Conservation (phyloP, 1,140 invertebrate species). For the Hycleus phaleratus region DNA sequence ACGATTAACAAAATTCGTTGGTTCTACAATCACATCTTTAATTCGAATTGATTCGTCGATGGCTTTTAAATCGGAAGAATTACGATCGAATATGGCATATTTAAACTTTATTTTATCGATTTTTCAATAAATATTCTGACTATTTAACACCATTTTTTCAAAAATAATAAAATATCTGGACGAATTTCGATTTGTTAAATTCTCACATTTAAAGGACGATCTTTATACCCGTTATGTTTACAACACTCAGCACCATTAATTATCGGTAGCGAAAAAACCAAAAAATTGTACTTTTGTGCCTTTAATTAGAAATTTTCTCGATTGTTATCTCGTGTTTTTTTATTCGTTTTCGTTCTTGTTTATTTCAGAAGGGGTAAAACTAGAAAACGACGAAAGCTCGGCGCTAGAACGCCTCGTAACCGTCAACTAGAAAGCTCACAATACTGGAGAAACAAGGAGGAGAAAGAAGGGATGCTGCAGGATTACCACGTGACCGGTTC, state of each 20-base stretch:
- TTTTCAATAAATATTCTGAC: too few species aligned
- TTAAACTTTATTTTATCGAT: neutral
- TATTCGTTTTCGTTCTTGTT: neutral
- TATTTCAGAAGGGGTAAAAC: too few species aligned
- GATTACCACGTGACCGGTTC: slow-evolving; percentile 32
- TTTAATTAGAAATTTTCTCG: neutral
- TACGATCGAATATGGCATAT: slow-evolving; percentile 1
- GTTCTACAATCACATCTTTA: slow-evolving; percentile 8
- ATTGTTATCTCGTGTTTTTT: slow-evolving; percentile 6
- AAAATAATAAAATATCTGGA: neutral
- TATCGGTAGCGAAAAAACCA: neutral
- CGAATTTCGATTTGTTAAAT: slow-evolving; percentile 1
- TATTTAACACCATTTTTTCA: too few species aligned
- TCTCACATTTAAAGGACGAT: slow-evolving; percentile 5
- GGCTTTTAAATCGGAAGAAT: neutral
- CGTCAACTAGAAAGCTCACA: slow-evolving; percentile 22
- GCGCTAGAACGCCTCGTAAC: slow-evolving; percentile 19
- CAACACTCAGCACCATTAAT: slow-evolving; percentile 13
- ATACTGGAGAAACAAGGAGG: slow-evolving; percentile 20
- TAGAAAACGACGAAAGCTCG: slow-evolving; percentile 6
- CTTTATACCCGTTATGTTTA: slow-evolving; percentile 5
- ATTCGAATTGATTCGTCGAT: neutral
- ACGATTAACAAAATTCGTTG: slow-evolving; percentile 12
- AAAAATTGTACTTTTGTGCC: too few species aligned
- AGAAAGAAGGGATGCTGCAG: slow-evolving; percentile 37